Percentiles rank a stretch among this genome's conserved stretches.
These are phyloP conservation scores for Cheilosia urbana DNA, from an alignment of 2,888 invertebrate species.

Conservation along the genomic window DNA sequence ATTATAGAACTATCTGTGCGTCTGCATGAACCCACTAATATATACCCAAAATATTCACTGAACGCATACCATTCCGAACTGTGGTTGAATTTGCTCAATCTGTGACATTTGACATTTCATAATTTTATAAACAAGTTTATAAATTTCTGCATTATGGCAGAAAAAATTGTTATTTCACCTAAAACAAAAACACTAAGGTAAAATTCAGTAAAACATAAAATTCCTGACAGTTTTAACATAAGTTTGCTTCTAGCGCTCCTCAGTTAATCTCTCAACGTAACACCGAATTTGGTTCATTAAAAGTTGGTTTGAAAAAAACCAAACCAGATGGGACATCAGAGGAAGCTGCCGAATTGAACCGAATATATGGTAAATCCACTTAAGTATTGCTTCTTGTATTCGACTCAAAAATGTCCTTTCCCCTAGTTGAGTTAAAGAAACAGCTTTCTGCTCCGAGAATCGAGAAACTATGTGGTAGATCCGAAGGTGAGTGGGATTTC, in stretches of 20 bases:
- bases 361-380: slow-evolving; percentile 77
- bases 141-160: slow-evolving; percentile 16
- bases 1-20: too few relatives aligned
- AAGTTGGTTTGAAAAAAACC: slow-evolving; percentile 79
- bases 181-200: slow-evolving; percentile 78
- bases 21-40: too few relatives aligned
- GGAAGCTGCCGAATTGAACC: slow-evolving; percentile 78
- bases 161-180: slow-evolving; percentile 77
- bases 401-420: neutral
- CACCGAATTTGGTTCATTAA: slow-evolving; percentile 73
- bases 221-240: neutral
- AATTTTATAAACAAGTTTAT: slow-evolving; percentile 49
- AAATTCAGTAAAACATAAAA: neutral
- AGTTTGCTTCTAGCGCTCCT: slow-evolving; percentile 74
- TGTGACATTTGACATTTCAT: neutral
- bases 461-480: slow-evolving; percentile 79
- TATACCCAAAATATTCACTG: neutral
- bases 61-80: neutral
- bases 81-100: neutral
- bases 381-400: neutral
- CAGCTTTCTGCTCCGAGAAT: slow-evolving; percentile 80
- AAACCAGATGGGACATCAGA: slow-evolving; percentile 73
- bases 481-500: slow-evolving; percentile 79
- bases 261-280: slow-evolving; percentile 78
- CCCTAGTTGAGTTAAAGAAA: slow-evolving; percentile 78